Conservation (phyloP, 2,888 invertebrate genomes). For the Eumacrocentrus americanus region DNA sequence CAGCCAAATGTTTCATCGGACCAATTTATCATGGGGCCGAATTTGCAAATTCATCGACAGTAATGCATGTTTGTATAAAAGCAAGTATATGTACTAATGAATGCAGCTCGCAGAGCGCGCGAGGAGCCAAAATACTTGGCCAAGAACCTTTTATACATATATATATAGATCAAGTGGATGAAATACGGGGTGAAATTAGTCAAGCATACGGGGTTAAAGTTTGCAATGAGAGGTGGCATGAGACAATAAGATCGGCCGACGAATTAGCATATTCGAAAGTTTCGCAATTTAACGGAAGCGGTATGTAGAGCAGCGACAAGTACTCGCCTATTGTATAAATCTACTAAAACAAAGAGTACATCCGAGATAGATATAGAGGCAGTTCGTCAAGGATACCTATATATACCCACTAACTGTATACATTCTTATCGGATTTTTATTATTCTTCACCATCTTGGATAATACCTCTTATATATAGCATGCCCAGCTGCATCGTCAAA, state of each 20-base stretch:
- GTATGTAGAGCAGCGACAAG: background rate
- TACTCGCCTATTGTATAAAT: too few relatives aligned
- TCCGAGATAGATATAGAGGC: too few relatives aligned
- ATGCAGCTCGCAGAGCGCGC: conserved; percentile 13
- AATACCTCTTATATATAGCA: too few relatives aligned
- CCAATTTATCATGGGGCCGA: conserved; percentile 16
- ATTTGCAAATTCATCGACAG: conserved; percentile 19
- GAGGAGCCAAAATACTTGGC: conserved; percentile 16
- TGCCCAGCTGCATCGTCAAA: background rate
- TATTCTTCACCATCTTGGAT: too few relatives aligned
- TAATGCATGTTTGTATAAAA: background rate
- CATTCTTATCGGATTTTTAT: too few relatives aligned
- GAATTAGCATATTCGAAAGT: conserved; percentile 40
- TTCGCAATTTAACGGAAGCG: conserved; percentile 35
- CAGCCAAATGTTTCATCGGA: conserved; percentile 15
- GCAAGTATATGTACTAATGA: conserved; percentile 6
- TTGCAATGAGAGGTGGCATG: conserved; percentile 22
- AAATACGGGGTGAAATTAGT: conserved; percentile 27
- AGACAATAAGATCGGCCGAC: conserved; percentile 36
- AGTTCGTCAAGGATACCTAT: too few relatives aligned
- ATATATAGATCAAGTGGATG: conserved; percentile 1
- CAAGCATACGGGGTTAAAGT: conserved; percentile 25
- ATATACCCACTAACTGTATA: too few relatives aligned
- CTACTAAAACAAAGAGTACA: too few relatives aligned
- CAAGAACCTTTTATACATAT: background rate